Conservation (phyloP, 1,140 invertebrate species). For the Pachypsylla venusta region DNA sequence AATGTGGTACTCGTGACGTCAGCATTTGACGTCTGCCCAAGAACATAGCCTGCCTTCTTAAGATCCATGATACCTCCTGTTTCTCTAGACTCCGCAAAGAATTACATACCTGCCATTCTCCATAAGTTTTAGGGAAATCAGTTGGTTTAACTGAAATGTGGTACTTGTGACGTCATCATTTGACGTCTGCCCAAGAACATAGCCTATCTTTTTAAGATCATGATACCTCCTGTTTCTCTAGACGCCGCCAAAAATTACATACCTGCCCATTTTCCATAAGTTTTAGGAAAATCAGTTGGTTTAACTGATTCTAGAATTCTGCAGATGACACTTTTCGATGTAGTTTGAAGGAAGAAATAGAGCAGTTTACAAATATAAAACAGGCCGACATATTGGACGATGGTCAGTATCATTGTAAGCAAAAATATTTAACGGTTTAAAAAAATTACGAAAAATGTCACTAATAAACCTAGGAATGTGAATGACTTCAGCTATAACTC, state of each 20-base stretch:
- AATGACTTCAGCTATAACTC: too few relatives aligned
- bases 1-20: too few relatives aligned
- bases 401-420: neutral
- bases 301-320: neutral
- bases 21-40: too few relatives aligned
- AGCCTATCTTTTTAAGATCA: too few relatives aligned
- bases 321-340: neutral
- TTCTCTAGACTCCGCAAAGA: neutral
- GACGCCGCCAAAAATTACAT: neutral
- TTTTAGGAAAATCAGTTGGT: neutral
- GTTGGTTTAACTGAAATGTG: too few relatives aligned
- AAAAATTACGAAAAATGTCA: too few relatives aligned
- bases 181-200: too few relatives aligned
- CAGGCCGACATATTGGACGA: neutral
- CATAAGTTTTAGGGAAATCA: too few relatives aligned
- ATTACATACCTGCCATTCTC: neutral
- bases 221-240: neutral
- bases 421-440: neutral
- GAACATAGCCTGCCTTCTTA: too few relatives aligned
- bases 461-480: too few relatives aligned
- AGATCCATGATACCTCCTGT: neutral
- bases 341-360: neutral
- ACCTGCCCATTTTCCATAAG: neutral
- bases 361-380: neutral
- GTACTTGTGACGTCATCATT: too few relatives aligned